Base-by-base conservation (phyloP, 2,888 invertebrate genomes). In the Archips crataeganus region DNA sequence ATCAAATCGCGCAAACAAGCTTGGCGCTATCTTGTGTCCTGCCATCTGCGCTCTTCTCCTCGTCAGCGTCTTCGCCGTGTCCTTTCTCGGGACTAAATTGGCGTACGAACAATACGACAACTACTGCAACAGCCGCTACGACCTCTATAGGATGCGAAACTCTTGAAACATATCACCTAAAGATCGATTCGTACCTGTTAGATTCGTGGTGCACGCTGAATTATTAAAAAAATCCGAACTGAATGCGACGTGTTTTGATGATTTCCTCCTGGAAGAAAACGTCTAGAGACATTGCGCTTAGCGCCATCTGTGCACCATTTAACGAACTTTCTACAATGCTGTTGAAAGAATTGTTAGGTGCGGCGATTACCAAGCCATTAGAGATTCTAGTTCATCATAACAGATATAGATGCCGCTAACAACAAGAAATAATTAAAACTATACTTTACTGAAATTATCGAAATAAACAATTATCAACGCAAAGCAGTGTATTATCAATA, bases 1-100 rank as follows among this genome's bases (percentile, higher is more conserved):
- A 6, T 79, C 83, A 1, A 77, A 77, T 45, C 84, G 86, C 1
- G 79, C 80, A 2, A 86, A 80, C 79, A 90, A 87, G 74, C 79
- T 92, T 1, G 83, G 86, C 3, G 93, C 93, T 0, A 85, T 93
- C 11, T 80, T 94, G 15, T 92, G 93, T 64, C 93, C 93, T 0
- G 85, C 87, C 0, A 76, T 89, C 0, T 94, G 93, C 68, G 93
- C 94, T 0, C 75, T 94, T 0, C 78, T 92, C 0, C 81, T 93
- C 0, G 87, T 92, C 10, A 82, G 82, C 62, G 76, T 87, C 13
- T 89, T 93, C 77, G 85, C 86, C 0, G 76, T 87, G 0, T 87
- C 86, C 3, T 93, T 90, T 77, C 77, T 93, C 1, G 90, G 87
- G 0, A 82, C 84, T 1, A 91, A 88, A 71, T 75, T 93, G 47